A percentile compares a stretch with the other conserved stretches of the same genome.
Conservation (phyloP, 1,140 invertebrate genomes). For the Drosophila carrolli region DNA sequence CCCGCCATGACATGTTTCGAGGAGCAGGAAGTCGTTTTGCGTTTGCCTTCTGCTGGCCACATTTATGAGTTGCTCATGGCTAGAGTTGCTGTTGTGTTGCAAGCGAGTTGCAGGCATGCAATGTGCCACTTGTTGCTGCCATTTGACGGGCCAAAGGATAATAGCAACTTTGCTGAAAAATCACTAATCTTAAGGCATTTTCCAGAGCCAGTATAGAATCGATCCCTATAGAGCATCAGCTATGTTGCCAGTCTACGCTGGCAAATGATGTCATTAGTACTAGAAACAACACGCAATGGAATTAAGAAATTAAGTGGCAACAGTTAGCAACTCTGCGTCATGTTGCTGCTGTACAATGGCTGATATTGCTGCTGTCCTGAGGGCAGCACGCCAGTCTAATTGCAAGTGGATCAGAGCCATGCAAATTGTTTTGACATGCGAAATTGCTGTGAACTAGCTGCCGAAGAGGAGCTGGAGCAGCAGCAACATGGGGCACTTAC, state of each 20-base stretch:
- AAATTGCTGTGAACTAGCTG: constrained; percentile 26
- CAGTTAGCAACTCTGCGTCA: constrained; percentile 72
- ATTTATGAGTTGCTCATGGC: constrained; percentile 74
- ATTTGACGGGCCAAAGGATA: constrained; percentile 17
- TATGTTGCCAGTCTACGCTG: constrained; percentile 23
- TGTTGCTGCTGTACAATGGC: constrained; percentile 49
- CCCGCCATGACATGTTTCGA: constrained; percentile 74
- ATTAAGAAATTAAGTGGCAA: constrained; percentile 79
- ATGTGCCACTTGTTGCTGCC: constrained; percentile 46
- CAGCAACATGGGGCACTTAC: no score
- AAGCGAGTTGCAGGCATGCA: constrained; percentile 55
- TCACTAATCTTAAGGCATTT: neutral
- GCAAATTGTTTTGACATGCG: constrained; percentile 53
- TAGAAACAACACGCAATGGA: constrained; percentile 55
- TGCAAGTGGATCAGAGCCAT: constrained; percentile 68
- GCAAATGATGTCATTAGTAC: constrained; percentile 76
- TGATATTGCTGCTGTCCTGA: constrained; percentile 27
- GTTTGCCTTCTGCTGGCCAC: constrained; percentile 60
- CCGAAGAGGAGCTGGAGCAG: constrained; percentile 12
- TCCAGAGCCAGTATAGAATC: neutral
- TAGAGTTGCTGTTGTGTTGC: constrained; percentile 54
- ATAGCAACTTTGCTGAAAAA: neutral
- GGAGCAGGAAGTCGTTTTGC: constrained; percentile 80
- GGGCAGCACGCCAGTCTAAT: constrained; percentile 72
- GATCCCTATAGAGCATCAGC: constrained; percentile 27